Evolutionary conservation across 1,140 invertebrate species (phyloP), one percentile per base, ranked within the genome.

Genomic region (Bombus fervidus): DNA sequence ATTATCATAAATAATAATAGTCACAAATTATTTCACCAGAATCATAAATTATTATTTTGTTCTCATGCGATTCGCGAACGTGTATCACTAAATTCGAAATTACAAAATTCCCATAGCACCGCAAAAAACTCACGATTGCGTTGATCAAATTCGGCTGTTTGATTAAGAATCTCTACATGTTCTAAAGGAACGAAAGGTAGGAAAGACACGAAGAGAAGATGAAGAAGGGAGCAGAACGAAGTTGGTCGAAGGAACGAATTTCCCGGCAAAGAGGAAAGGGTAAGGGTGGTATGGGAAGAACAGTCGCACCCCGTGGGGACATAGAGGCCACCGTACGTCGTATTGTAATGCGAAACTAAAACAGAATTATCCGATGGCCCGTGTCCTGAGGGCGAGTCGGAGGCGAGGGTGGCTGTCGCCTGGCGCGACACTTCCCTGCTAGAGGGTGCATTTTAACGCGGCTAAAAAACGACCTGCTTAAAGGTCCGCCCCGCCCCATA

Each of bases 281-380:
- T 31, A 31, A 5, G 87, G 47, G 62, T 74, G 15, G 68, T 77
- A n/a, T 34, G n/a, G 31, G 64, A 66, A 31, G 62, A 37, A 39
- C 31, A 22, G 25, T 62, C 39, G 10, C 72, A 71, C 83, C 76
- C 86, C 81, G 41, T 53, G 68, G 82, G 85, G 73, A 81, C 77
- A 83, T 80, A 39, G 64, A 78, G 68, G 74, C 78, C 64, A 78
- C 85, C 89, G 86, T 90, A 86, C 90, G 88, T 92, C 86, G 92
- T 88, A 81, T 92, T 93, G 93, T 93, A 93, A 93, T 93, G 93
- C 93, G 92, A 93, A 93, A 93, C 93, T 93, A 93, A 93, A 93
- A 93, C 93, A 93, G 92, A 93, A 93, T 93, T 93, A 93, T 93
- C 92, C 89, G 90, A 83, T 84, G 79, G 87, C 89, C 81, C 74